Evolutionary conservation across 2,797 vertebrate species (phyloP).

Genomic region (Falco rusticolus): DNA sequence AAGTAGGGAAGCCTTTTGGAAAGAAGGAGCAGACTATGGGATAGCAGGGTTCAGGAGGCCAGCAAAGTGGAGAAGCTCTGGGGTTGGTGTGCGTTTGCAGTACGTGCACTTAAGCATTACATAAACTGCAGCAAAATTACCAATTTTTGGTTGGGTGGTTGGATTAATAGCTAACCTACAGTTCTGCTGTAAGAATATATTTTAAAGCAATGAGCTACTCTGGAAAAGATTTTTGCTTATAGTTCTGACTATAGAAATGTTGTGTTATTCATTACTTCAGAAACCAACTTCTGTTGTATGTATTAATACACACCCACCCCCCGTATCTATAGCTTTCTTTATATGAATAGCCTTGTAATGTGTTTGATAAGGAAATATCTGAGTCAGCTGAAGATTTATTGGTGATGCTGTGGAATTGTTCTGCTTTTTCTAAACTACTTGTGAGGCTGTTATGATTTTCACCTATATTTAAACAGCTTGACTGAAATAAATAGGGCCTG

Average conservation of each 20-base stretch:
- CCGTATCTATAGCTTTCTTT: not conserved
- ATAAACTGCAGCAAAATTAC: not conserved
- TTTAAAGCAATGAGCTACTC: not conserved
- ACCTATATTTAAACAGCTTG: constrained; percentile 37
- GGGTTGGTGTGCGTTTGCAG: not conserved
- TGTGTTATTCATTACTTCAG: not conserved
- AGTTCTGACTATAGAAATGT: not conserved
- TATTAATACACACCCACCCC: not conserved
- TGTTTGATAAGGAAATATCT: constrained; percentile 11
- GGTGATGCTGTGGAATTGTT: not conserved
- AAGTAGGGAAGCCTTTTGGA: not conserved
- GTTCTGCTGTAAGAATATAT: not conserved
- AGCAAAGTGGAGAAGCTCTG: not conserved
- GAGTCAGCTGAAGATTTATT: constrained; percentile 16
- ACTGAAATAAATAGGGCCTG: constrained; percentile 36
- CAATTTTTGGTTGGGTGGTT: not conserved
- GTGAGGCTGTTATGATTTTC: not conserved
- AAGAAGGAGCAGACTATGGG: not conserved
- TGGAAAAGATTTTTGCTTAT: not conserved
- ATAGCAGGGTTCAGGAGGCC: not conserved
- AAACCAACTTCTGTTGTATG: not conserved
- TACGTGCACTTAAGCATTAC: not conserved
- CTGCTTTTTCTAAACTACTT: not conserved
- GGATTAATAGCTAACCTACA: not conserved
- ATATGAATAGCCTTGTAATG: not conserved